Conservation (phyloP, 2,113 vertebrate species). For the Tenebrosternarchus preto region DNA sequence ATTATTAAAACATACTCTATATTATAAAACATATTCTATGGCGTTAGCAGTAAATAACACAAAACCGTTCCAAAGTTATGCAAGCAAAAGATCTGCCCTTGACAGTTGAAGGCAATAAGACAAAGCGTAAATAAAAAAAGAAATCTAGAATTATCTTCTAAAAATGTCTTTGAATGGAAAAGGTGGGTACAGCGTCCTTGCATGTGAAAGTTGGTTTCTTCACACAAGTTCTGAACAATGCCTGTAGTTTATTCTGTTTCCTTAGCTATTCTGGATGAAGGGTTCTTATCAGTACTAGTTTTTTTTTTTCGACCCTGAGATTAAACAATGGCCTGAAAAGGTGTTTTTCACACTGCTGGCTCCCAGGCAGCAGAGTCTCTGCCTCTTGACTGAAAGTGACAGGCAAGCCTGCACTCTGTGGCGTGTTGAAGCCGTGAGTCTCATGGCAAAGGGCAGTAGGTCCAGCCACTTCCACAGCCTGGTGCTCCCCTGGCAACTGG, state of each 20-base stretch:
- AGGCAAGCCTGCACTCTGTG: slow-evolving; percentile 42
- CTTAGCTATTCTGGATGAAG: slow-evolving; percentile 29
- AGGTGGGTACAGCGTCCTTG: background rate
- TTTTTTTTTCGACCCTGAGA: slow-evolving; percentile 59
- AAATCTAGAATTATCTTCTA: slow-evolving; percentile 11
- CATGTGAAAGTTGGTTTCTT: background rate
- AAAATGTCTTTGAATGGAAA: slow-evolving; percentile 39
- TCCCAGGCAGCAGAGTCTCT: slow-evolving; percentile 55
- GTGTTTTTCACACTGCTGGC: slow-evolving; percentile 36
- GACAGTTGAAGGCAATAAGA: slow-evolving; percentile 16
- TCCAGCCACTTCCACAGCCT: background rate
- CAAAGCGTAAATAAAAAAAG: slow-evolving; percentile 20
- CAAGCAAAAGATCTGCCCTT: background rate
- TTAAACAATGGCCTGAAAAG: slow-evolving; percentile 53
- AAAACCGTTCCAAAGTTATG: background rate
- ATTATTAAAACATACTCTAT: background rate
- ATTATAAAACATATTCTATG: background rate
- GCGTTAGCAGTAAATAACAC: background rate
- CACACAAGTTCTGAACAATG: background rate
- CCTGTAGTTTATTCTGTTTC: background rate
- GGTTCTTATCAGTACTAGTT: slow-evolving; percentile 49
- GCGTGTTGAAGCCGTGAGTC: background rate
- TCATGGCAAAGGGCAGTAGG: slow-evolving; percentile 13
- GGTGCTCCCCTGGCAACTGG: background rate
- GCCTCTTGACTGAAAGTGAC: slow-evolving; percentile 59